Conservation (phyloP, 2,797 vertebrate species). For the Mus spretus region DNA sequence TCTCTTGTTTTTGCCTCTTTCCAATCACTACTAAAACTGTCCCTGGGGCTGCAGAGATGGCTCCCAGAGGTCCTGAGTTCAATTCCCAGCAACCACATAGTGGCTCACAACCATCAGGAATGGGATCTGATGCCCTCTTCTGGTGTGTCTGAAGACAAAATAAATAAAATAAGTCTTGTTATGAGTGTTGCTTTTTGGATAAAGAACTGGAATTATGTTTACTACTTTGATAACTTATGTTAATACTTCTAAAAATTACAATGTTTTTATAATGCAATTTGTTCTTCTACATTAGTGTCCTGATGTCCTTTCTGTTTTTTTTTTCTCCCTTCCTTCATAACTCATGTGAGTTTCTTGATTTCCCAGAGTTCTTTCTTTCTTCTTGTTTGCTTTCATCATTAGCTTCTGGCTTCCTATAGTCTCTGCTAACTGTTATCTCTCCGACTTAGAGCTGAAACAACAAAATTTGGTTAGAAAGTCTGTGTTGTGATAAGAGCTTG, state of each 20-base stretch:
- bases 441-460: conserved; percentile 5
- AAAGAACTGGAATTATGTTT: not conserved
- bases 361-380: conserved; percentile 8
- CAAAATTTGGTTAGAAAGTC: not conserved
- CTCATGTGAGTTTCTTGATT: not conserved
- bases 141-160: not conserved
- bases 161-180: not conserved
- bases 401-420: conserved; percentile 26
- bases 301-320: not conserved
- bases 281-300: conserved; percentile 30
- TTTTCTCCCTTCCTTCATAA: not conserved
- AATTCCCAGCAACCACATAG: not conserved
- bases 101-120: not conserved
- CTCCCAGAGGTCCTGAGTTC: not conserved
- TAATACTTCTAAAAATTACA: conserved; percentile 30
- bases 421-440: conserved; percentile 24
- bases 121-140: not conserved
- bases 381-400: not conserved
- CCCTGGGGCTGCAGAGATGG: not conserved
- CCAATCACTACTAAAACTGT: not conserved
- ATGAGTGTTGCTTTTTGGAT: not conserved
- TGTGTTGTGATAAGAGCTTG: not conserved
- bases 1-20: conserved; percentile 1
- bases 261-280: conserved; percentile 10
- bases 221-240: not conserved